Evolutionary conservation across 2,888 invertebrate species (phyloP).

Genomic region (Leptopterna dolabrata): DNA sequence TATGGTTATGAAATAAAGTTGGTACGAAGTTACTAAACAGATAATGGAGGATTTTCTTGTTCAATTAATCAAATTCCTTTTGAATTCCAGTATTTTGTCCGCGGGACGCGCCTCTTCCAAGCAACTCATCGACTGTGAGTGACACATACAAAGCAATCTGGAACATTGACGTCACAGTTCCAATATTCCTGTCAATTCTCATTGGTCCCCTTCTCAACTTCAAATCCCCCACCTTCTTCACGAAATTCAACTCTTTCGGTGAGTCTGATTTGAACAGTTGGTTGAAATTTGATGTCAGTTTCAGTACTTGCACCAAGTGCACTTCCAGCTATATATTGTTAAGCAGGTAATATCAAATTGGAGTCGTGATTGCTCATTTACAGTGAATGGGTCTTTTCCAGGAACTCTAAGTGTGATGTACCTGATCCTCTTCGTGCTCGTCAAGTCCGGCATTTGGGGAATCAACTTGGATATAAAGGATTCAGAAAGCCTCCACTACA

Average conservation of each 20-base stretch:
- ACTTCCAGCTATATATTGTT: too few relatives aligned
- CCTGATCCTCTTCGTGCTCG: slow-evolving; percentile 79
- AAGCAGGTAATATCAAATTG: too few relatives aligned
- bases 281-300: too few relatives aligned
- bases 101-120: not conserved
- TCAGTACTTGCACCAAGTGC: too few relatives aligned
- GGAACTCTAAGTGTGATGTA: slow-evolving; percentile 87
- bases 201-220: slow-evolving; percentile 87
- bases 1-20: not conserved
- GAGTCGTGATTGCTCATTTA: too few relatives aligned
- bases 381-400: slow-evolving; percentile 66
- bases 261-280: too few relatives aligned
- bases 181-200: slow-evolving; percentile 79
- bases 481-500: slow-evolving; percentile 68
- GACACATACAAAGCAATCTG: slow-evolving; percentile 68
- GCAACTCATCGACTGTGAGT: not conserved
- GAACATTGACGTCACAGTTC: slow-evolving; percentile 83
- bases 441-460: slow-evolving; percentile 82
- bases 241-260: slow-evolving; percentile 92
- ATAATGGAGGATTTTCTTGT: too few relatives aligned
- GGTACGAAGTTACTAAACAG: too few relatives aligned
- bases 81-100: slow-evolving; percentile 51
- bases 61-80: too few relatives aligned
- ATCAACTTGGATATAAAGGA: slow-evolving; percentile 71
- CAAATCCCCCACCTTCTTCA: slow-evolving; percentile 89